Base-by-base conservation (phyloP, 2,797 vertebrate species). In the Molossus molossus region DNA sequence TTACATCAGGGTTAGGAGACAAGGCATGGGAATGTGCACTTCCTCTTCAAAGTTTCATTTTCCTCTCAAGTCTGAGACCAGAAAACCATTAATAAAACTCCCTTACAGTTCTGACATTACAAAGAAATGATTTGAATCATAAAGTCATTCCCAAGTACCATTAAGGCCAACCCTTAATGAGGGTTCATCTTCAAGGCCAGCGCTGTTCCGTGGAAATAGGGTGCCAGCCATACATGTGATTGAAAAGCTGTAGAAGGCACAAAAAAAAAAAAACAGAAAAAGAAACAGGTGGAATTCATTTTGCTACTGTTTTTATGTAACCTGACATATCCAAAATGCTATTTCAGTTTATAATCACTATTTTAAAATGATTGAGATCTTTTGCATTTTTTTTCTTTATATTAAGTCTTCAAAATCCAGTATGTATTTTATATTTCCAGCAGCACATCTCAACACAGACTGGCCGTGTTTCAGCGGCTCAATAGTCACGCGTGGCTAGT, bases 1-100 rank as follows among this genome's bases (percentile, higher is more conserved):
- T 79, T 25, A 62, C 10, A 76, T 85, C 9, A 81, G 70, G 27
- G 21, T 45, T 58, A 81, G 50, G 40, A 86, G 48, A 77, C 2
- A 64, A 91, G 48, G 12, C 48, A 77, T 83, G 50, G 86, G 76
- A 84, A 94, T 86, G 23, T 15, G 27, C 5, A 80, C 18, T 89
- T 75, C 33, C 25, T 83, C 27, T n/a, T 85, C 45, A 76, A 81
- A 70, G 58, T n/a, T 69, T 73, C 57, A 9, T 79, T 77, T 65
- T 50, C 7, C 50, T 17, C 40, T 87, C 45, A 83, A 50, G 83
- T 79, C 58, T 88, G 40, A 87, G 37, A 64, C 79, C 14, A 58
- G 53, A 88, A 93, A 91, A 55, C 48, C 29, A 70, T 80, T 67
- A 60, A 69, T 77, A 83, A 87, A 79, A 85, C 79, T 83, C 33